Conservation (phyloP, 1,140 invertebrate species). For the Macrosteles quadrilineatus region DNA sequence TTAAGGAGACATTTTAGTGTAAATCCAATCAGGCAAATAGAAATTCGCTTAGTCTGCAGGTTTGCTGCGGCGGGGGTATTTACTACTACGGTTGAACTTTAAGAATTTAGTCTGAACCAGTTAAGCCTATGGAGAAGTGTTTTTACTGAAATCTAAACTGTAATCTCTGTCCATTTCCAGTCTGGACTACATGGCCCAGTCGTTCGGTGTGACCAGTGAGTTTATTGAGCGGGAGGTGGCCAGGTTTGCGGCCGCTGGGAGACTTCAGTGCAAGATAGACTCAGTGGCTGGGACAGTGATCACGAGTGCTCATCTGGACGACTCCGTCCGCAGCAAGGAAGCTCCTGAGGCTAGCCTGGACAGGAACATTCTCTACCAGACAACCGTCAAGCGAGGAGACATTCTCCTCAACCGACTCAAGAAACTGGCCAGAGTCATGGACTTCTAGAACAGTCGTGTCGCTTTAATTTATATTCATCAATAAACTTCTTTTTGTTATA, state of each 20-base stretch:
- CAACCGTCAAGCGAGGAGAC: slow-evolving; percentile 98
- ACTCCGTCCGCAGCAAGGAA: slow-evolving; percentile 85
- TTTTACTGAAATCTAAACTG: too few species aligned
- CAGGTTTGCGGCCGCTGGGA: slow-evolving; percentile 93
- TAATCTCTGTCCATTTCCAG: too few species aligned
- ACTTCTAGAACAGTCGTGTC: too few species aligned
- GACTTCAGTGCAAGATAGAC: slow-evolving; percentile 97
- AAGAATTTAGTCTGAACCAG: too few species aligned
- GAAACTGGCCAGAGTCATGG: slow-evolving; percentile 96
- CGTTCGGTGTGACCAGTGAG: slow-evolving; percentile 93
- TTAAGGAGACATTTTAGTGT: too few species aligned
- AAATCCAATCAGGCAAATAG: too few species aligned
- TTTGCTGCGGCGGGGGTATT: too few species aligned
- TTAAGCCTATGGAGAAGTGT: too few species aligned
- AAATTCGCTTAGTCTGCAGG: too few species aligned
- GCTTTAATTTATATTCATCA: too few species aligned
- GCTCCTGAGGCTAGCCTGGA: slow-evolving; percentile 49
- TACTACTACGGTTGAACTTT: too few species aligned
- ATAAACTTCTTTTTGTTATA: too few species aligned
- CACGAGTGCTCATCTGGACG: slow-evolving; percentile 73
- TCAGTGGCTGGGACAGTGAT: slow-evolving; percentile 96
- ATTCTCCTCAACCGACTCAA: slow-evolving; percentile 96
- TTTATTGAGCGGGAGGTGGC: slow-evolving; percentile 94
- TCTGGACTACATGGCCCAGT: slow-evolving; percentile 93
- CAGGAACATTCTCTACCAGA: slow-evolving; percentile 75